phyloP scores from a whole-genome alignment of 2,113 vertebrate genomes.

The mouse (Mus musculus) region DNA sequence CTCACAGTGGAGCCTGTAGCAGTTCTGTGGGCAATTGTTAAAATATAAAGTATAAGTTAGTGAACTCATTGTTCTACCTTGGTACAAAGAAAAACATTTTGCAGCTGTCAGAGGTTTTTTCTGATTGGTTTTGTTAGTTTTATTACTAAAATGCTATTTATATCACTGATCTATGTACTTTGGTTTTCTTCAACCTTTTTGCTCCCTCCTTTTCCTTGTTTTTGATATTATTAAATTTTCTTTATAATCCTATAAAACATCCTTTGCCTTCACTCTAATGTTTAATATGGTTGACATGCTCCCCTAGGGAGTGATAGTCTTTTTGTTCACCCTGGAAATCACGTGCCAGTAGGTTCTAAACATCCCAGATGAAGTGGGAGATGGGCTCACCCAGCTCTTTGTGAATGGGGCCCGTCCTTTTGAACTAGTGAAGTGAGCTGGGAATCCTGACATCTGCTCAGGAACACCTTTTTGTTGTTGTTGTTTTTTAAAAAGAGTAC shows the following conservation, averaged over 20 bases:
- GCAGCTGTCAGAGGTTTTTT: not conserved
- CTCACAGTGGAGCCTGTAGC: no score
- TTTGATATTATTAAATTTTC: conserved; percentile 17
- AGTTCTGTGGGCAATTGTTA: not conserved
- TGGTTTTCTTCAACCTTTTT: conserved; percentile 45
- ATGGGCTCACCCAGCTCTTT: not conserved
- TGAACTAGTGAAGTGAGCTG: not conserved
- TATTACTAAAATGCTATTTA: conserved; percentile 18
- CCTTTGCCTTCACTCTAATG: not conserved
- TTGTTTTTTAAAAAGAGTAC: not conserved
- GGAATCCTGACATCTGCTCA: not conserved
- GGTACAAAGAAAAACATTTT: conserved; percentile 6
- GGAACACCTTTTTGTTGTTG: not conserved
- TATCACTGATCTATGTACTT: not conserved
- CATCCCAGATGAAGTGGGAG: not conserved
- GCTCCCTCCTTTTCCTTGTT: conserved; percentile 29
- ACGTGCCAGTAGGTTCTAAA: not conserved
- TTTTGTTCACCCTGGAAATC: conserved; percentile 20
- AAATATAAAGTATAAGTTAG: not conserved
- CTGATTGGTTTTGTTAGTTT: not conserved
- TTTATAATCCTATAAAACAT: not conserved
- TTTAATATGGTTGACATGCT: not conserved
- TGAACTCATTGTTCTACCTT: not conserved
- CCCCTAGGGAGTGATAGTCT: not conserved
- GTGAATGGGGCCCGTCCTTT: not conserved